phyloP scores from a whole-genome alignment of 2,888 invertebrate genomes.

The Macrostomum cliftonense region DNA sequence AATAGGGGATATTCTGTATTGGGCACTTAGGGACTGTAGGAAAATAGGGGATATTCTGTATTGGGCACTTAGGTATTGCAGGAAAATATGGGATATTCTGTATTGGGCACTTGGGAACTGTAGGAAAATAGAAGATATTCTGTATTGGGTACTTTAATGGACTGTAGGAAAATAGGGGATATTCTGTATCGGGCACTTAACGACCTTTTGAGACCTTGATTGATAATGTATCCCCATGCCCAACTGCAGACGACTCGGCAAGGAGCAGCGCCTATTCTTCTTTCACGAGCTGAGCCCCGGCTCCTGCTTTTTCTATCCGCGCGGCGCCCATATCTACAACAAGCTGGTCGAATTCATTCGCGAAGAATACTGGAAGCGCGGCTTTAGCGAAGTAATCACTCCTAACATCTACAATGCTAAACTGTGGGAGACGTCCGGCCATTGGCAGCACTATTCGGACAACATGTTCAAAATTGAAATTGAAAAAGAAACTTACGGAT shows the following conservation, averaged over 20 bases:
- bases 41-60: too few relatives aligned
- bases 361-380: conserved; percentile 67
- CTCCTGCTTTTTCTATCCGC: conserved; percentile 90
- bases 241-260: conserved; percentile 16
- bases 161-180: too few relatives aligned
- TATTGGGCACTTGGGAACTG: too few relatives aligned
- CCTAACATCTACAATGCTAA: conserved; percentile 90
- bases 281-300: conserved; percentile 96
- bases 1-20: too few relatives aligned
- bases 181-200: too few relatives aligned
- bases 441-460: conserved; percentile 92
- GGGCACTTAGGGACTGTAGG: too few relatives aligned
- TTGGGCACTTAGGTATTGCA: too few relatives aligned
- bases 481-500: conserved; percentile 81
- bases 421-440: conserved; percentile 90
- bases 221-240: background rate
- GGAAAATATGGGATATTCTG: too few relatives aligned
- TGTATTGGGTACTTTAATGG: too few relatives aligned
- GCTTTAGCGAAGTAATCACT: conserved; percentile 69
- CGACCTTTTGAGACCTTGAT: too few relatives aligned
- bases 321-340: conserved; percentile 89
- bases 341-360: conserved; percentile 64
- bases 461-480: conserved; percentile 89
- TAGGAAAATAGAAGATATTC: too few relatives aligned
- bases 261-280: conserved; percentile 92